A percentile compares a stretch with the other conserved stretches of the same genome.
Evolutionary conservation across 2,797 vertebrate species (phyloP).

Genomic region (Platalea minor): DNA sequence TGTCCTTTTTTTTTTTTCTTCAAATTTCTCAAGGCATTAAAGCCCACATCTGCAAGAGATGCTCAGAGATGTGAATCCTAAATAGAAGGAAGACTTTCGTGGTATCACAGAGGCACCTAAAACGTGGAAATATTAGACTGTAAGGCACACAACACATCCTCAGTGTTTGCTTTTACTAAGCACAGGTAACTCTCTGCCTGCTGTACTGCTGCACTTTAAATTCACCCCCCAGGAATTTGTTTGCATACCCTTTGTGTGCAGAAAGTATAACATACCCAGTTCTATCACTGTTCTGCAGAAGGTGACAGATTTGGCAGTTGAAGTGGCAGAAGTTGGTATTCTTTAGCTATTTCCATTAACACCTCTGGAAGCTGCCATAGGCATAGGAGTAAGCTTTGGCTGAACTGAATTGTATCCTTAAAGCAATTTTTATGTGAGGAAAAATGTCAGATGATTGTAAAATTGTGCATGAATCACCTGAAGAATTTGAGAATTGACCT

Average conservation of each 20-base stretch:
- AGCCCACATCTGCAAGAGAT: slow-evolving; percentile 14
- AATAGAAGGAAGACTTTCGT: slow-evolving; percentile 9
- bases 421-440: slow-evolving; percentile 54
- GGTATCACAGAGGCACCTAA: slow-evolving; percentile 25
- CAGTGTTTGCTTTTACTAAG: slow-evolving; percentile 55
- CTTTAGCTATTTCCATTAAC: slow-evolving; percentile 63
- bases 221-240: slow-evolving; percentile 17
- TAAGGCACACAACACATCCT: slow-evolving; percentile 32
- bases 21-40: slow-evolving; percentile 38
- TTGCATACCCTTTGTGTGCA: slow-evolving; percentile 60
- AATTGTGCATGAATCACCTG: slow-evolving; percentile 56
- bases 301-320: slow-evolving; percentile 57
- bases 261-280: slow-evolving; percentile 13
- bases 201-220: slow-evolving; percentile 36
- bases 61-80: slow-evolving; percentile 28
- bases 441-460: slow-evolving; percentile 53
- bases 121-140: slow-evolving; percentile 8
- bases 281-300: slow-evolving; percentile 42
- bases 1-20: background rate
- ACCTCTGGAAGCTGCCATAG: slow-evolving; percentile 56
- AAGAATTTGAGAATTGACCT: slow-evolving; percentile 51
- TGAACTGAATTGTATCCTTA: slow-evolving; percentile 48
- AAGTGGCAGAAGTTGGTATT: slow-evolving; percentile 59
- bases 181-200: slow-evolving; percentile 50
- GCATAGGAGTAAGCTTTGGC: slow-evolving; percentile 35